Percentiles rank a stretch among this genome's conserved stretches.
phyloP scores from a whole-genome alignment of 2,113 vertebrate genomes.

The Brevimyrus niger region DNA sequence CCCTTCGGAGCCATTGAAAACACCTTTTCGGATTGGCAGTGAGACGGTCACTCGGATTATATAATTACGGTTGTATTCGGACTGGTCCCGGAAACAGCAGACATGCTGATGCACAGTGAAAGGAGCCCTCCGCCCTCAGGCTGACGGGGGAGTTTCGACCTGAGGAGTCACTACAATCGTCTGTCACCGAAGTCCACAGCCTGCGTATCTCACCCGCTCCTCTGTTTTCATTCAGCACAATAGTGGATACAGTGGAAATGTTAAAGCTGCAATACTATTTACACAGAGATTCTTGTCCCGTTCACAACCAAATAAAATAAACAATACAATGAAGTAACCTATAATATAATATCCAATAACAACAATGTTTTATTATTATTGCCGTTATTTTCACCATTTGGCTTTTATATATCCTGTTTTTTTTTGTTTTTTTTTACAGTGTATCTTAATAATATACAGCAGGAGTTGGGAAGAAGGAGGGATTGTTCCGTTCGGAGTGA shows the following conservation, averaged over 20 bases:
- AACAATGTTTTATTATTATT: neutral
- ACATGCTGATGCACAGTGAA: neutral
- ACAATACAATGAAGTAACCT: neutral
- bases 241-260: neutral
- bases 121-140: neutral
- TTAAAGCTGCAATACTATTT: neutral
- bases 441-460: neutral
- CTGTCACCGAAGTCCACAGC: neutral
- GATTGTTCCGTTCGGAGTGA: neutral
- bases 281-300: neutral
- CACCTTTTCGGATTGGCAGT: neutral
- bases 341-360: slow-evolving; percentile 6
- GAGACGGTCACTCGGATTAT: neutral
- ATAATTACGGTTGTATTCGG: neutral
- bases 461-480: neutral
- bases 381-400: slow-evolving; percentile 3
- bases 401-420: neutral
- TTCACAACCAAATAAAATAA: neutral
- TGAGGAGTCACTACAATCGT: neutral
- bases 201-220: neutral
- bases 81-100: neutral
- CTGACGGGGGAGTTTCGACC: neutral
- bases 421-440: neutral
- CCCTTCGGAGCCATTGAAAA: neutral
- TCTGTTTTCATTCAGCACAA: neutral